A percentile compares a stretch with the other conserved stretches of the same genome.
These are phyloP conservation scores for Drosophila prostipennis DNA, from an alignment of 2,888 invertebrate genomes.

Conservation along the genomic window DNA sequence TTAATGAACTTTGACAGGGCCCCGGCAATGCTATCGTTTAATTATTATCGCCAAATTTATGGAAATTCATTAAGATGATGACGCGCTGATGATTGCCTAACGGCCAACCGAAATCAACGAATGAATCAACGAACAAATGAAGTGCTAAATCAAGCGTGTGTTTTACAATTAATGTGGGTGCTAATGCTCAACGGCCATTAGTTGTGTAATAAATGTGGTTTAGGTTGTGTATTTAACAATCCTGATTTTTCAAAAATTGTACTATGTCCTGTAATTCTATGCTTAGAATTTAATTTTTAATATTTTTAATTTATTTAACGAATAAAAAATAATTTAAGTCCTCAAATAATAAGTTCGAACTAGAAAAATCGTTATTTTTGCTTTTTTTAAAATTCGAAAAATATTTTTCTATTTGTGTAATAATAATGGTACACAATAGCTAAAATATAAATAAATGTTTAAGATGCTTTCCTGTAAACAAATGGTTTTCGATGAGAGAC, in stretches of 20 bases:
- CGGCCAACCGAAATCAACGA: constrained; percentile 32
- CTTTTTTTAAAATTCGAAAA: too few relatives aligned
- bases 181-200: background rate
- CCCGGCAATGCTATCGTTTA: constrained; percentile 64
- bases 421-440: too few relatives aligned
- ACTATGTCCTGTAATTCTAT: too few relatives aligned
- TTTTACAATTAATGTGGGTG: constrained; percentile 16
- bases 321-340: too few relatives aligned
- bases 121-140: constrained; percentile 28
- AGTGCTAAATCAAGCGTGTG: constrained; percentile 21
- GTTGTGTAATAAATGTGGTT: background rate
- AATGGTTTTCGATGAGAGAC: background rate
- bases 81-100: constrained; percentile 43
- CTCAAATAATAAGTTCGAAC: too few relatives aligned
- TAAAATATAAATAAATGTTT: background rate
- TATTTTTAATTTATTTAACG: too few relatives aligned
- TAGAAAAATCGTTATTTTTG: too few relatives aligned
- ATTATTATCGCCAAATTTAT: constrained; percentile 74
- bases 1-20: constrained; percentile 64
- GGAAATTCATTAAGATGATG: constrained; percentile 70
- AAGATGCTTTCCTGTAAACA: background rate
- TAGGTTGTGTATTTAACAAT: too few relatives aligned
- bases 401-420: too few relatives aligned
- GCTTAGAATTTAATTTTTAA: too few relatives aligned
- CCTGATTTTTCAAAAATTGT: too few relatives aligned